Evolutionary conservation across 1,140 invertebrate genomes (phyloP).

Genomic region (Bombus soroeensis): DNA sequence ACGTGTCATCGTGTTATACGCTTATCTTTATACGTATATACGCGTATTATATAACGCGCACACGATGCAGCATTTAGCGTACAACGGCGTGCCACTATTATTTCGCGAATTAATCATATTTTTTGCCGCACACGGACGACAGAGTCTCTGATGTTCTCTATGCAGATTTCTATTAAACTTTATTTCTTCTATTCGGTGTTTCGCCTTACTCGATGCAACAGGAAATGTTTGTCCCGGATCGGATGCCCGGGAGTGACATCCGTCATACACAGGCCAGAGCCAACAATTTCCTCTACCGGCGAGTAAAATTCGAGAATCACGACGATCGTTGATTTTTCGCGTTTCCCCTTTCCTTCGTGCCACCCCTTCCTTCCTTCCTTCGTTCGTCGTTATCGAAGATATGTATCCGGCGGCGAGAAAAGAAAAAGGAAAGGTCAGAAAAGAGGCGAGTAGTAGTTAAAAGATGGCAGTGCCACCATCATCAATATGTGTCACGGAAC

Average conservation of each 20-base stretch:
- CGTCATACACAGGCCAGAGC: not conserved
- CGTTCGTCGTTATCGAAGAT: constrained; percentile 44
- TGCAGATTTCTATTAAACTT: constrained; percentile 53
- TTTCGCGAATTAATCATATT: constrained; percentile 51
- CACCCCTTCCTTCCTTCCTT: not conserved
- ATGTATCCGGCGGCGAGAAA: constrained; percentile 27
- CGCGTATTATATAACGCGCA: constrained; percentile 60
- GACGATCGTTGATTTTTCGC: constrained; percentile 9
- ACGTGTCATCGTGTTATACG: constrained; percentile 67
- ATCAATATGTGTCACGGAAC: constrained; percentile 81
- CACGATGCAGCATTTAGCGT: constrained; percentile 41
- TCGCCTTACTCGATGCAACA: not conserved
- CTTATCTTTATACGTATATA: constrained; percentile 49
- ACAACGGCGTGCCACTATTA: constrained; percentile 27
- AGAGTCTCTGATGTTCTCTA: constrained; percentile 2
- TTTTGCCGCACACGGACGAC: not conserved
- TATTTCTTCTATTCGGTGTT: constrained; percentile 23
- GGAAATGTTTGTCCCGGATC: constrained; percentile 8
- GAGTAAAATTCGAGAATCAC: constrained; percentile 7
- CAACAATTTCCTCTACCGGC: not conserved
- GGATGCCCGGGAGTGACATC: not conserved
- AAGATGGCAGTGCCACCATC: constrained; percentile 80
- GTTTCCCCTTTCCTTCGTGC: too few species aligned
- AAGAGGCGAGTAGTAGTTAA: constrained; percentile 70
- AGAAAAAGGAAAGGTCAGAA: constrained; percentile 23